Evolutionary conservation across 2,797 vertebrate species (phyloP).

Genomic region (Girardinus metallicus): DNA sequence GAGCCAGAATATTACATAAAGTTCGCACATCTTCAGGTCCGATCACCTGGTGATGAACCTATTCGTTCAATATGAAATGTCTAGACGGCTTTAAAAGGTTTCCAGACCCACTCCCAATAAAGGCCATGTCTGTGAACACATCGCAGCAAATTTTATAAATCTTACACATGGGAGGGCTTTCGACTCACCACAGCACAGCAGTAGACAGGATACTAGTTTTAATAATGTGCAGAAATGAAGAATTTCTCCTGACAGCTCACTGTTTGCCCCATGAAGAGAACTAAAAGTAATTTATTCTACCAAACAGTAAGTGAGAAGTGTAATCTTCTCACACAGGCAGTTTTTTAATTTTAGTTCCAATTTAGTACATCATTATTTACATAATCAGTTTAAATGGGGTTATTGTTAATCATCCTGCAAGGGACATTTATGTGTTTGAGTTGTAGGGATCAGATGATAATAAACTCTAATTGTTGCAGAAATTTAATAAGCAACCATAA

Average conservation of each 20-base stretch:
- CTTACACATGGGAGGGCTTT: not conserved
- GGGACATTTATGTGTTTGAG: not conserved
- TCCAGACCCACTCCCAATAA: conserved; percentile 30
- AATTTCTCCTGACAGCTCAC: not conserved
- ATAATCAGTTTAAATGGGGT: conserved; percentile 34
- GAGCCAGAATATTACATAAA: not conserved
- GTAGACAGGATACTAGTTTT: not conserved
- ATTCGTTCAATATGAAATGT: conserved; percentile 62
- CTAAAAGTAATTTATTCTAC: not conserved
- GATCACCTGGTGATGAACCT: conserved; percentile 44
- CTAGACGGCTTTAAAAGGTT: conserved; percentile 53
- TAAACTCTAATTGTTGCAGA: conserved; percentile 8
- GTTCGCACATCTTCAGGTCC: conserved; percentile 6
- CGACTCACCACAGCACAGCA: not conserved
- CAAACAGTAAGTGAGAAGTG: not conserved
- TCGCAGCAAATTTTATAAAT: conserved; percentile 18
- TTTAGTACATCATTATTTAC: conserved; percentile 31
- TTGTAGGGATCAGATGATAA: not conserved
- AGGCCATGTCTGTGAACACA: conserved; percentile 9
- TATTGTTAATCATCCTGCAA: conserved; percentile 24
- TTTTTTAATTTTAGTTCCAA: conserved; percentile 47
- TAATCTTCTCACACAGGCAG: conserved; percentile 6
- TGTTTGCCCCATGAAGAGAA: not conserved
- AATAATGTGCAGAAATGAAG: not conserved
- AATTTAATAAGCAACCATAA: not conserved